phyloP scores from a whole-genome alignment of 2,113 vertebrate species.

The Semnopithecus entellus region DNA sequence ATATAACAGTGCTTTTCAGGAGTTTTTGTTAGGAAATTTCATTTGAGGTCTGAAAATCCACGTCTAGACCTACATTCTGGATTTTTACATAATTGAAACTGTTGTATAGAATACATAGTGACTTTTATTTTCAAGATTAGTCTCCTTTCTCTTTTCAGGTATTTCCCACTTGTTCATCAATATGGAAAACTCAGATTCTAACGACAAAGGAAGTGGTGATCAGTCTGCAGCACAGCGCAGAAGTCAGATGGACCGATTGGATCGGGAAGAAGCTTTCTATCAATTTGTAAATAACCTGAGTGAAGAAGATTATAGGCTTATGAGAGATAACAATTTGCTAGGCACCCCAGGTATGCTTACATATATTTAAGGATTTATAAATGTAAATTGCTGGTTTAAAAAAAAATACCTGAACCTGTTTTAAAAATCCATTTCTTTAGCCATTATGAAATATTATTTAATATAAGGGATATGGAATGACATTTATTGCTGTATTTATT shows the following conservation, averaged over 20 bases:
- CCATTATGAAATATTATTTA: constrained; percentile 13
- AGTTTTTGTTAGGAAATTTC: neutral
- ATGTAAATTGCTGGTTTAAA: neutral
- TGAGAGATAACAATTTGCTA: constrained; percentile 98
- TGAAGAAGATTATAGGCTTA: constrained; percentile 98
- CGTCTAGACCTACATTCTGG: neutral
- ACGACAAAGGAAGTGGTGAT: constrained; percentile 92
- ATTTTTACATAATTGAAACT: constrained; percentile 34
- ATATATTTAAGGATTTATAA: constrained; percentile 40
- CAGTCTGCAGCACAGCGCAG: constrained; percentile 94
- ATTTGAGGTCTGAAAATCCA: constrained; percentile 43
- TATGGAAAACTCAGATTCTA: constrained; percentile 96
- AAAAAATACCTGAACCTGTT: neutral
- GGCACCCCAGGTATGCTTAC: constrained; percentile 93
- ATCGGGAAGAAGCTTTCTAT: constrained; percentile 98
- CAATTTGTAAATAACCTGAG: constrained; percentile 99
- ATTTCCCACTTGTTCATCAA: constrained; percentile 80
- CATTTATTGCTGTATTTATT: constrained; percentile 17
- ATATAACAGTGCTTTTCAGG: neutral
- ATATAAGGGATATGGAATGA: neutral
- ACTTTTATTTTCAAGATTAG: constrained; percentile 60
- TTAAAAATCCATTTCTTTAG: constrained; percentile 20
- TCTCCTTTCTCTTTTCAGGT: constrained; percentile 78
- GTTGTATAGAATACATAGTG: neutral
- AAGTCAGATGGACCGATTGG: constrained; percentile 94